Evolutionary conservation across 1,140 invertebrate species (phyloP).

Genomic region (Charaxes varanes): DNA sequence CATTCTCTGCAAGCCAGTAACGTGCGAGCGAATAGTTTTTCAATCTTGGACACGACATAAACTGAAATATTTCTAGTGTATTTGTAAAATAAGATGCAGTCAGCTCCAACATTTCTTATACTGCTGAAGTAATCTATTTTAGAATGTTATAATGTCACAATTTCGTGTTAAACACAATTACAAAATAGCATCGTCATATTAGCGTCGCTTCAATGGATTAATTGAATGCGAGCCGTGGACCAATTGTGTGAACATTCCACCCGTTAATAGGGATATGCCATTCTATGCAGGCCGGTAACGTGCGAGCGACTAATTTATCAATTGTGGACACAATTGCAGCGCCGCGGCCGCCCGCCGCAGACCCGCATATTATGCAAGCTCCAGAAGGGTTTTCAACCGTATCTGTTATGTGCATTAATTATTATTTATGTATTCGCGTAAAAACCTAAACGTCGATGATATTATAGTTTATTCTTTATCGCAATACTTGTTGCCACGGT

Average conservation of each 20-base stretch:
- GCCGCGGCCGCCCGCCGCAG: slow-evolving; percentile 2
- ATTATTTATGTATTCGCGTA: slow-evolving; percentile 5
- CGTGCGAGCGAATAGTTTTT: slow-evolving; percentile 22
- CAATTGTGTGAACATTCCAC: slow-evolving; percentile 19
- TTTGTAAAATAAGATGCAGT: too few relatives aligned
- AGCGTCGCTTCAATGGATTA: slow-evolving; percentile 17
- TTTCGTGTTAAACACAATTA: too few relatives aligned
- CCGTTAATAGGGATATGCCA: slow-evolving; percentile 23
- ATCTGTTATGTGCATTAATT: background rate
- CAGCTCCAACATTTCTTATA: too few relatives aligned
- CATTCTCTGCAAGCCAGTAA: slow-evolving; percentile 19
- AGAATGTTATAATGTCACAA: too few relatives aligned
- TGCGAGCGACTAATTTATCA: slow-evolving; percentile 23
- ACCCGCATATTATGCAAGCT: slow-evolving; percentile 5
- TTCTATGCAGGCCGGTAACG: slow-evolving; percentile 19
- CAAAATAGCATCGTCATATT: slow-evolving; percentile 9
- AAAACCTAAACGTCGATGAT: background rate
- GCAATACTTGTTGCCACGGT: too few relatives aligned
- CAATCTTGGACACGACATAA: slow-evolving; percentile 19
- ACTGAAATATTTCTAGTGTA: too few relatives aligned
- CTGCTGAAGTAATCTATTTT: too few relatives aligned
- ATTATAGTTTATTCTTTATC: background rate
- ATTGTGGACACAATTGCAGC: slow-evolving; percentile 16
- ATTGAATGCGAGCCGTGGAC: slow-evolving; percentile 7
- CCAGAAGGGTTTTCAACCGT: slow-evolving; percentile 1